Conservation (phyloP, 1,140 invertebrate species). For the Macrobrachium nipponense region DNA sequence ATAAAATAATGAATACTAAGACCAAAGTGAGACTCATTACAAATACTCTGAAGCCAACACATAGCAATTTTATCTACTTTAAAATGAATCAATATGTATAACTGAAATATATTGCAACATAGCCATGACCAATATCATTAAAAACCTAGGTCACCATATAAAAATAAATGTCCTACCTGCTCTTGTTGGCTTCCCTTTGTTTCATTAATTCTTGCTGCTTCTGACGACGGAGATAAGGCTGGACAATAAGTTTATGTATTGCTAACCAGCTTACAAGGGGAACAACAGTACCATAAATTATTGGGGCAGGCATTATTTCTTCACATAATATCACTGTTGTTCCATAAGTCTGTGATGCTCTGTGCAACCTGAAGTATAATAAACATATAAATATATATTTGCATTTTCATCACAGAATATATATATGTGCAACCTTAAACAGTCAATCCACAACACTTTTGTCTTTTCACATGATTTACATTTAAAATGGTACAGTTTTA, state of each 20-base stretch:
- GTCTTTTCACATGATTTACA: no score
- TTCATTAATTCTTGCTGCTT: constrained; percentile 81
- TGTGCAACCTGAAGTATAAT: constrained; percentile 76
- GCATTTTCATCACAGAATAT: no score
- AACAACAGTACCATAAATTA: constrained; percentile 92
- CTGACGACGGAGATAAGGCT: constrained; percentile 85
- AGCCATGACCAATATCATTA: not conserved
- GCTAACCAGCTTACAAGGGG: constrained; percentile 85
- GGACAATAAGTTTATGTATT: constrained; percentile 86
- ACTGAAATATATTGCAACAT: not conserved
- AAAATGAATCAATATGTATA: not conserved
- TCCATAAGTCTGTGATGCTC: constrained; percentile 88
- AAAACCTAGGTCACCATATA: not conserved
- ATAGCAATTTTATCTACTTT: not conserved
- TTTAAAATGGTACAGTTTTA: no score
- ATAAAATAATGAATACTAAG: no score
- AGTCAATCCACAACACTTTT: no score
- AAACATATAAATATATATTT: not conserved
- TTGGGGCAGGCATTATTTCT: constrained; percentile 85
- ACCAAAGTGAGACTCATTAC: no score
- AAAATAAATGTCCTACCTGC: constrained; percentile 69
- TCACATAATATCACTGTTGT: constrained; percentile 93
- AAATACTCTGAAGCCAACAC: no score
- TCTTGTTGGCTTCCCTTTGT: constrained; percentile 80
- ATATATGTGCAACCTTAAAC: no score